A percentile compares a stretch with the other conserved stretches of the same genome.
These are phyloP conservation scores for Rousettus madagascariensis DNA, from an alignment of 2,797 vertebrate genomes.

Conservation along the genomic window DNA sequence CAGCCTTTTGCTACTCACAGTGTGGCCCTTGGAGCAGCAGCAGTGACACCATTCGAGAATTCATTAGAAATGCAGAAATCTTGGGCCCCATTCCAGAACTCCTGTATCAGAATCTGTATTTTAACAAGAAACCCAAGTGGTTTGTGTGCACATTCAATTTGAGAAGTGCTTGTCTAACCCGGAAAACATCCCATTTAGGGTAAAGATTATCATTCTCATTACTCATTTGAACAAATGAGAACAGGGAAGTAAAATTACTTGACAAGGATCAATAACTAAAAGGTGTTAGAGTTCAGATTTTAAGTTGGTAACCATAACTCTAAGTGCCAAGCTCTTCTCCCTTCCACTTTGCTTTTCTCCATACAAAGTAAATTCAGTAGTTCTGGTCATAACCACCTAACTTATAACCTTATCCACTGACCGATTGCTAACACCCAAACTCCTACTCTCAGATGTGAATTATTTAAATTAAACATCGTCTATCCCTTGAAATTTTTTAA, in stretches of 20 bases:
- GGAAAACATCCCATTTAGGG: not conserved
- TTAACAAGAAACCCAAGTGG: not conserved
- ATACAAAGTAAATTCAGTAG: not conserved
- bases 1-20: not conserved
- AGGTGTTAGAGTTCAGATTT: not conserved
- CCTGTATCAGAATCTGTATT: not conserved
- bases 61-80: not conserved
- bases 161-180: not conserved
- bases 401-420: not conserved
- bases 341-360: not conserved
- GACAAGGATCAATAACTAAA: not conserved
- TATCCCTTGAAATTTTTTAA: slow-evolving; percentile 4
- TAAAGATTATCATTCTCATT: not conserved
- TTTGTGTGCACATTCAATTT: not conserved
- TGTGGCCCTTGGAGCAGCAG: not conserved
- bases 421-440: not conserved
- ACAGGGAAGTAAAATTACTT: not conserved
- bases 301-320: not conserved
- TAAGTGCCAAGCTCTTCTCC: not conserved
- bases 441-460: not conserved
- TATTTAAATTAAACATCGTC: not conserved
- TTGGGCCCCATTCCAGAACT: not conserved
- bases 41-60: not conserved
- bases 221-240: slow-evolving; percentile 3
- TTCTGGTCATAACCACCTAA: not conserved